Evolutionary conservation across 2,113 vertebrate genomes (phyloP).

Genomic region (Platysteira castanea): DNA sequence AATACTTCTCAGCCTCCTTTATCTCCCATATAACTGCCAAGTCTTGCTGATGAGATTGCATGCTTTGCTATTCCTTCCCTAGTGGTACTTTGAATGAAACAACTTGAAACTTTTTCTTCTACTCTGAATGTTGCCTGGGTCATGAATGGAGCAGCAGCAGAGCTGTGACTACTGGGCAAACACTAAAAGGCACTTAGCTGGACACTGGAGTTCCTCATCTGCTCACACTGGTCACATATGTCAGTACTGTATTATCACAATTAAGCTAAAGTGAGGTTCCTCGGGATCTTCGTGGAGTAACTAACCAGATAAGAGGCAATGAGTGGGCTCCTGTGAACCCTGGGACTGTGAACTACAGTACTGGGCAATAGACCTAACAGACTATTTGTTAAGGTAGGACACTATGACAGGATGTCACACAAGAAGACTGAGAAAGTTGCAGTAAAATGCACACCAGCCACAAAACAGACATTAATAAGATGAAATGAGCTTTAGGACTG

Average conservation of each 20-base stretch:
- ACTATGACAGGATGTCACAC: background rate
- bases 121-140: background rate
- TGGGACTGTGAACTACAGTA: background rate
- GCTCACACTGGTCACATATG: background rate
- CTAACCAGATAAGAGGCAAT: fast-evolving
- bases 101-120: background rate
- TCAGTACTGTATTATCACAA: no score
- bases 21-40: background rate
- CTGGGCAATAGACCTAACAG: background rate
- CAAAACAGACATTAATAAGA: background rate
- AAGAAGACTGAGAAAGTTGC: background rate
- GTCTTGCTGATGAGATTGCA: background rate
- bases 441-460: background rate
- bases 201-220: background rate
- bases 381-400: background rate
- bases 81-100: background rate
- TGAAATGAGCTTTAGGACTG: background rate
- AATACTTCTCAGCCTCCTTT: conserved; percentile 1
- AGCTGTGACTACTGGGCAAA: background rate
- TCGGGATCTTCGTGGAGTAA: background rate
- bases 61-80: background rate
- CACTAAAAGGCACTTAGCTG: background rate
- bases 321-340: background rate
- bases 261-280: background rate
- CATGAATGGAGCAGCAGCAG: background rate